A percentile compares a stretch with the other conserved stretches of the same genome.
Evolutionary conservation across 2,888 invertebrate species (phyloP).

Genomic region (Sinohyriopsis cumingii): DNA sequence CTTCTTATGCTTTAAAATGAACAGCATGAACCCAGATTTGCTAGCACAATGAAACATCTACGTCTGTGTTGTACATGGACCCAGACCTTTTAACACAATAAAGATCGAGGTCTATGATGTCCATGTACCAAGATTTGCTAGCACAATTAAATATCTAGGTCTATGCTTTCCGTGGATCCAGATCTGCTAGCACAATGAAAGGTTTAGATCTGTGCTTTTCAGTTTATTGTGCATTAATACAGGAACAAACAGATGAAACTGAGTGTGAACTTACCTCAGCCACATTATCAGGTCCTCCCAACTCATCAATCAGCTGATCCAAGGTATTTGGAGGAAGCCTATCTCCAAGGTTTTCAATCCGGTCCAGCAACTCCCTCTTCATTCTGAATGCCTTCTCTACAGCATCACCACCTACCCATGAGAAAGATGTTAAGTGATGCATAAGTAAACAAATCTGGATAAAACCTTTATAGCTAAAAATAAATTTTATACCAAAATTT

Average conservation of each 20-base stretch:
- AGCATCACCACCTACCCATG: constrained; percentile 36
- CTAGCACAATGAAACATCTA: too few relatives aligned
- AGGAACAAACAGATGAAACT: neutral
- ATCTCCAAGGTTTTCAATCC: constrained; percentile 89
- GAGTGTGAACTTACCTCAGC: constrained; percentile 81
- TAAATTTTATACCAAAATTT: too few relatives aligned
- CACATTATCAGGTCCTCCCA: constrained; percentile 97
- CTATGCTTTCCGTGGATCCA: neutral
- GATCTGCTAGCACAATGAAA: neutral
- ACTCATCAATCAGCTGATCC: constrained; percentile 97
- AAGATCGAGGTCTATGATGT: neutral
- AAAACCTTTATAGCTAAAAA: too few relatives aligned
- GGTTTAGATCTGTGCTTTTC: neutral
- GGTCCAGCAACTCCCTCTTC: constrained; percentile 90
- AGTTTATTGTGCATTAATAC: neutral
- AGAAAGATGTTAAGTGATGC: too few relatives aligned
- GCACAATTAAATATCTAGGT: neutral
- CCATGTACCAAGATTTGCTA: neutral
- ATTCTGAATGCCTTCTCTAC: constrained; percentile 85
- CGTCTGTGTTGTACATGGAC: too few relatives aligned
- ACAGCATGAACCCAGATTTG: too few relatives aligned
- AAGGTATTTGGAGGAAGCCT: constrained; percentile 95
- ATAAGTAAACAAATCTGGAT: too few relatives aligned
- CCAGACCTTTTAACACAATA: too few relatives aligned
- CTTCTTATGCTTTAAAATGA: too few relatives aligned